Evolutionary conservation across 2,888 invertebrate species (phyloP).

Genomic region (Gymnosoma rotundatum): DNA sequence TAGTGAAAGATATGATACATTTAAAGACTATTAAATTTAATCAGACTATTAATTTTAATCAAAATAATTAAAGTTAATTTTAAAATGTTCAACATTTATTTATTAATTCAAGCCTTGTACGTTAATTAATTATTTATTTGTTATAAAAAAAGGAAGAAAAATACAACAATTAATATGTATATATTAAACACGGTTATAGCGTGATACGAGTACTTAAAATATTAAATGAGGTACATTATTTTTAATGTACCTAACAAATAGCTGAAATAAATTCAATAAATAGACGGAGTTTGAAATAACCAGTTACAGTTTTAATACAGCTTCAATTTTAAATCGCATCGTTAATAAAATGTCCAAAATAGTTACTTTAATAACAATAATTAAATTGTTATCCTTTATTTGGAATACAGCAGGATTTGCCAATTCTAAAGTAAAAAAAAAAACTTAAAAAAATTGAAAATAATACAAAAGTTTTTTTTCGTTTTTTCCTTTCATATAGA

Average conservation of each 20-base stretch:
- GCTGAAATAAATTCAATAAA: not conserved
- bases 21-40: no score
- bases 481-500: slow-evolving; percentile 1
- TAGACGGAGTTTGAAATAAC: not conserved
- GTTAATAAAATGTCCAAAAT: slow-evolving; percentile 8
- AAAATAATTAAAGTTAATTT: no score
- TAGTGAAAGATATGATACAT: no score
- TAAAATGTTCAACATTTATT: no score
- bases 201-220: not conserved
- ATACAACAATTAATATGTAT: no score
- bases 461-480: not conserved
- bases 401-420: not conserved
- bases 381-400: slow-evolving; percentile 2
- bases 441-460: no score
- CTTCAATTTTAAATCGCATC: not conserved
- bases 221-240: not conserved
- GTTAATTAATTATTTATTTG: no score
- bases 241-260: not conserved
- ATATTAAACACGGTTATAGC: slow-evolving; percentile 6
- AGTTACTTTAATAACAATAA: not conserved
- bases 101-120: no score
- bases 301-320: not conserved
- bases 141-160: no score
- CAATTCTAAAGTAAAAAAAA: not conserved
- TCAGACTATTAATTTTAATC: no score